phyloP scores from a whole-genome alignment of 2,797 vertebrate species.

The Spea hammondii region DNA sequence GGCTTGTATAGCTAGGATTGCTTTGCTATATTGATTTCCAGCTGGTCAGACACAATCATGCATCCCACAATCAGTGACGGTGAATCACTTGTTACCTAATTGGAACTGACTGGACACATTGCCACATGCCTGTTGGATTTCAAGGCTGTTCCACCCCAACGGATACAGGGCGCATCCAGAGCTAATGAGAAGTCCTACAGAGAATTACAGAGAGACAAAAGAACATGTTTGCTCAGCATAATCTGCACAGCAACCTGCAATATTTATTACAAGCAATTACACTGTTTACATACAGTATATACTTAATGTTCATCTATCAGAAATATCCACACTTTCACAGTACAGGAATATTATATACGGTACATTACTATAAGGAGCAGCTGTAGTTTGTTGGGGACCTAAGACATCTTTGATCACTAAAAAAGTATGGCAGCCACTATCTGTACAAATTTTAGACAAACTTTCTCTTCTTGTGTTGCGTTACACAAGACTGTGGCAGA shows the following conservation, averaged over 20 bases:
- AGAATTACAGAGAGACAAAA: slow-evolving; percentile 52
- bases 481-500: too few species aligned
- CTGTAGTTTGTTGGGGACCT: too few species aligned
- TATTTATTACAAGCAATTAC: slow-evolving; percentile 40
- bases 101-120: slow-evolving; percentile 64
- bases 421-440: too few species aligned
- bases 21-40: slow-evolving; percentile 29
- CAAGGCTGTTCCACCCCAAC: slow-evolving; percentile 65
- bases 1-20: background rate
- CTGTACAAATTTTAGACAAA: too few species aligned
- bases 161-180: slow-evolving; percentile 65
- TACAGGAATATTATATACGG: too few species aligned
- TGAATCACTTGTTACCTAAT: slow-evolving; percentile 60
- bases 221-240: slow-evolving; percentile 28
- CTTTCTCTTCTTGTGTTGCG: too few species aligned
- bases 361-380: too few species aligned
- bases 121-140: slow-evolving; percentile 65
- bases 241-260: slow-evolving; percentile 19
- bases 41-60: slow-evolving; percentile 15
- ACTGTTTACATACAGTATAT: background rate
- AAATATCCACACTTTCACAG: background rate
- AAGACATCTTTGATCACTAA: too few species aligned
- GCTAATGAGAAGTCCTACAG: slow-evolving; percentile 62
- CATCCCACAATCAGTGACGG: slow-evolving; percentile 5
- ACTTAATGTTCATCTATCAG: background rate